Conservation (phyloP, 2,113 vertebrate genomes). For the Macaca mulatta region DNA sequence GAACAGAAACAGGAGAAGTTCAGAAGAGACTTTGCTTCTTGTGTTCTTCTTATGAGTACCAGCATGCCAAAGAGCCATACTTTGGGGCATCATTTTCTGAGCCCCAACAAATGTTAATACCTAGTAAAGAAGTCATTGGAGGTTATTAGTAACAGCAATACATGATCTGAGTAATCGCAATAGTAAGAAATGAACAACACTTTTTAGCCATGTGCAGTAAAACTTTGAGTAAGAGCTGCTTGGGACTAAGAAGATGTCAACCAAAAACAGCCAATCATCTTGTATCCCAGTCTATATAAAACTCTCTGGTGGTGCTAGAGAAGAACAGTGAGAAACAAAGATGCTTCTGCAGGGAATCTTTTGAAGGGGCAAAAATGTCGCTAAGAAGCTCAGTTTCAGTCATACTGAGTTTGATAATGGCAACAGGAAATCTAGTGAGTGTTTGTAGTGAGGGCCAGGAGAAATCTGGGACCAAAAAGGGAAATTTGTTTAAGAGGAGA, state of each 20-base stretch:
- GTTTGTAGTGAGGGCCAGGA: not conserved
- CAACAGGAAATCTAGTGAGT: not conserved
- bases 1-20: not conserved
- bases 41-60: no score
- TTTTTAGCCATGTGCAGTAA: not conserved
- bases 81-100: not conserved
- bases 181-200: not conserved
- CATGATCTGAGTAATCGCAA: not conserved
- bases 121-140: not conserved
- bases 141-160: slow-evolving; percentile 6
- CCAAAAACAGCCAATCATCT: not conserved
- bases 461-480: not conserved
- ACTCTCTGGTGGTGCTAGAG: not conserved
- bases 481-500: not conserved
- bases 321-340: not conserved
- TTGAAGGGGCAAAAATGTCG: not conserved
- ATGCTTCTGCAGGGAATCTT: not conserved
- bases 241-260: not conserved
- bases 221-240: not conserved
- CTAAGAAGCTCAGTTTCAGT: not conserved
- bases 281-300: not conserved
- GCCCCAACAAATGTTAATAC: not conserved
- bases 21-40: not conserved
- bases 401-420: not conserved
- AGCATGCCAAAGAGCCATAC: not conserved